A percentile compares a stretch with the other conserved stretches of the same genome.
These are phyloP conservation scores for Drosophila niveifrons DNA, from an alignment of 2,888 invertebrate genomes.

Conservation along the genomic window DNA sequence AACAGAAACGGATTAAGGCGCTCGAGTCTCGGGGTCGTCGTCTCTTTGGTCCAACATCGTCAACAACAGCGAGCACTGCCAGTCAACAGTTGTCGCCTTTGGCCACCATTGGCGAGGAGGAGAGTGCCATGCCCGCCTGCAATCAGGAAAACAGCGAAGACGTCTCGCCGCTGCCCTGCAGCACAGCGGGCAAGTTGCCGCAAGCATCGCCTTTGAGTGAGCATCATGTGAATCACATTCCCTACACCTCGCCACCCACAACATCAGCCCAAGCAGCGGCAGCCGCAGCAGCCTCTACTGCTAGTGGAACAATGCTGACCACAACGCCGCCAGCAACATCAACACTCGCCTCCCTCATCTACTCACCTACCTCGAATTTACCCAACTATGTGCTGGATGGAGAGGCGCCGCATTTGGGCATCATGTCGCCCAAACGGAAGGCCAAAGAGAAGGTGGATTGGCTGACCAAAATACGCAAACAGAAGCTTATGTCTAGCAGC, in stretches of 20 bases:
- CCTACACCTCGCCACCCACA: constrained; percentile 71
- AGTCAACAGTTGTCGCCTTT: constrained; percentile 58
- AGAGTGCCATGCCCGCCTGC: constrained; percentile 48
- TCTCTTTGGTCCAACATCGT: constrained; percentile 85
- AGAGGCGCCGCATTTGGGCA: constrained; percentile 90
- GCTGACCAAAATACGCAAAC: constrained; percentile 89
- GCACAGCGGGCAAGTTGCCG: constrained; percentile 11
- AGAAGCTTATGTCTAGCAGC: constrained; percentile 84
- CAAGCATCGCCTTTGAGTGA: constrained; percentile 80
- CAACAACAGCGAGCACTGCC: constrained; percentile 30
- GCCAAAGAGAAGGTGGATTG: constrained; percentile 89
- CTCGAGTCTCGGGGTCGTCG: constrained; percentile 84
- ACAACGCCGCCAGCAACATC: constrained; percentile 9
- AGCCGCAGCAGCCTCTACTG: constrained; percentile 62
- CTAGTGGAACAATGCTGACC: not conserved
- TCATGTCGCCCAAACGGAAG: constrained; percentile 89
- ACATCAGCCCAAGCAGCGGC: constrained; percentile 53
- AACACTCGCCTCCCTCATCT: constrained; percentile 73
- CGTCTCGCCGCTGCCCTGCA: constrained; percentile 35
- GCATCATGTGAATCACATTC: constrained; percentile 68
- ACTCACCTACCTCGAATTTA: constrained; percentile 89
- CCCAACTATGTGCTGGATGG: constrained; percentile 92
- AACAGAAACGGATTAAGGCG: constrained; percentile 84
- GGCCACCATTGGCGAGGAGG: constrained; percentile 67
- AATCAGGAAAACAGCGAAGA: constrained; percentile 78